Conservation (phyloP, 2,888 invertebrate genomes). For the Agrilus biguttatus region DNA sequence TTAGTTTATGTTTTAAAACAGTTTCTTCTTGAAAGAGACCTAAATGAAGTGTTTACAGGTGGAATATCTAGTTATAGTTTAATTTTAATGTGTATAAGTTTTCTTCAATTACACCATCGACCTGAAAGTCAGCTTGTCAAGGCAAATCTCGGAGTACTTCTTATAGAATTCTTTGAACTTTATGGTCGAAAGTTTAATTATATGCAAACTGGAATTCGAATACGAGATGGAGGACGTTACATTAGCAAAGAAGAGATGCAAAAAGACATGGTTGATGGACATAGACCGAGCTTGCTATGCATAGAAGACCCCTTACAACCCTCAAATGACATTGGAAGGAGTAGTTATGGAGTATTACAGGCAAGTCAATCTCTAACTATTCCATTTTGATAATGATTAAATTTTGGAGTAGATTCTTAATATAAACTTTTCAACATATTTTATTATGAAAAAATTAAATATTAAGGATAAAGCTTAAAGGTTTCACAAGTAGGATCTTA, state of each 20-base stretch:
- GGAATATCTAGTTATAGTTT: constrained; percentile 98
- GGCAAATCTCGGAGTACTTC: constrained; percentile 80
- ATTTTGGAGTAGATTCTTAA: too few relatives aligned
- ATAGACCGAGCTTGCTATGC: constrained; percentile 84
- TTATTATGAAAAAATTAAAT: neutral
- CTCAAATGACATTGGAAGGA: constrained; percentile 94
- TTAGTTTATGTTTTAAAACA: constrained; percentile 96
- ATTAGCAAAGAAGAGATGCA: constrained; percentile 89
- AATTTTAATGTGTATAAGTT: constrained; percentile 96
- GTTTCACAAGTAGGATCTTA: too few relatives aligned
- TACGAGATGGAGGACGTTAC: constrained; percentile 86
- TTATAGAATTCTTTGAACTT: constrained; percentile 94
- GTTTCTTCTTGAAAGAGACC: constrained; percentile 91
- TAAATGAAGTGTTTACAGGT: constrained; percentile 99
- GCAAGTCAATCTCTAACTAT: constrained; percentile 30
- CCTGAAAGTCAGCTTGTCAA: constrained; percentile 39
- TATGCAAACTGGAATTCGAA: constrained; percentile 82
- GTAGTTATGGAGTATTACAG: constrained; percentile 86
- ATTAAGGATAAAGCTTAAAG: too few relatives aligned
- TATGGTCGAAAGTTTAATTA: constrained; percentile 96
- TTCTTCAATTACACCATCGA: constrained; percentile 83
- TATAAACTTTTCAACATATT: too few relatives aligned
- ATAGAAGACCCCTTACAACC: constrained; percentile 96
- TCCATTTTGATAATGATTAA: neutral
- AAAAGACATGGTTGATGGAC: constrained; percentile 87